Evolutionary conservation across 2,888 invertebrate genomes (phyloP).

Genomic region (Choreutis nemorana): DNA sequence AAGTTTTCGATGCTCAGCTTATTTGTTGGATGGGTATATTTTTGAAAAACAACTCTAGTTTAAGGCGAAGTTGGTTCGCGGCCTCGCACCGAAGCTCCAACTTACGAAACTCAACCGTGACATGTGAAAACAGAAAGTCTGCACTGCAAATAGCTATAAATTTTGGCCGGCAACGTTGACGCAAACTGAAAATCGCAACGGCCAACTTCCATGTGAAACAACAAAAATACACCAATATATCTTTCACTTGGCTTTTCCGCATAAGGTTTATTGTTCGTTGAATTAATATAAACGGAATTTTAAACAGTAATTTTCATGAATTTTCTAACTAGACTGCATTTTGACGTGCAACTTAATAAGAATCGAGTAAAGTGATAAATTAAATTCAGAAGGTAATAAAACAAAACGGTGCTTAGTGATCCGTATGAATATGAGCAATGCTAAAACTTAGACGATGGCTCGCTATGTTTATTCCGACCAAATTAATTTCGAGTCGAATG

Average conservation of each 20-base stretch:
- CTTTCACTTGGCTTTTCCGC: conserved; percentile 26
- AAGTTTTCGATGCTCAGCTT: conserved; percentile 1
- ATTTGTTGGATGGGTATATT: conserved; percentile 7
- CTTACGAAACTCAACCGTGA: conserved; percentile 34
- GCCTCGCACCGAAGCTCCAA: conserved; percentile 13
- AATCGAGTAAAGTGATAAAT: too few relatives aligned
- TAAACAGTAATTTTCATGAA: too few relatives aligned
- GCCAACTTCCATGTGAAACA: conserved; percentile 42
- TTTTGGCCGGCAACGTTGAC: conserved; percentile 45
- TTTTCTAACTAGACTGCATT: too few relatives aligned
- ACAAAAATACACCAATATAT: conserved; percentile 54
- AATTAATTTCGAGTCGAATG: conserved; percentile 15
- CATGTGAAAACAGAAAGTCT: conserved; percentile 50
- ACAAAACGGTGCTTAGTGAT: too few relatives aligned
- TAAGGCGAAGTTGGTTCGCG: conserved; percentile 7
- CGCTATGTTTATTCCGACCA: conserved; percentile 1
- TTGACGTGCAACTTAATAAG: too few relatives aligned
- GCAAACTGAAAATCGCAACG: conserved; percentile 46
- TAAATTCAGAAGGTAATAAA: too few relatives aligned
- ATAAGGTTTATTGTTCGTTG: conserved; percentile 21
- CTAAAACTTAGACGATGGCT: too few relatives aligned
- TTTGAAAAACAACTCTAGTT: conserved; percentile 9
- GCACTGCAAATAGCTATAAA: conserved; percentile 54
- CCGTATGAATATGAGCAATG: too few relatives aligned
- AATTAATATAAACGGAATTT: too few relatives aligned